These are phyloP conservation scores for Meghimatium bilineatum DNA, from an alignment of 2,888 invertebrate species.

Conservation along the genomic window DNA sequence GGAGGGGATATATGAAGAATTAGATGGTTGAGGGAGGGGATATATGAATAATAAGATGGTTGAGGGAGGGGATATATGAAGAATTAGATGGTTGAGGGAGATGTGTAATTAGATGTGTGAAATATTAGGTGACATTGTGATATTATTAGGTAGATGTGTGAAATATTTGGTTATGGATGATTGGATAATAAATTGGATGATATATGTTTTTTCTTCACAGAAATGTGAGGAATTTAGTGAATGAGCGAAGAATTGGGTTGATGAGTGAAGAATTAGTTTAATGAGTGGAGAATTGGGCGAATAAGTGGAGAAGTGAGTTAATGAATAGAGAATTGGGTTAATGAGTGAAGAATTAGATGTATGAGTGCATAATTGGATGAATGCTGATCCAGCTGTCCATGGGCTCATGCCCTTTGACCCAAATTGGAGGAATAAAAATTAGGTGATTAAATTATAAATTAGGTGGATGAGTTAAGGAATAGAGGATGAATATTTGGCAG, in stretches of 20 bases:
- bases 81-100: neutral
- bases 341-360: neutral
- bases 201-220: too few relatives aligned
- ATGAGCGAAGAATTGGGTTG: constrained; percentile 1
- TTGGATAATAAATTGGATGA: too few relatives aligned
- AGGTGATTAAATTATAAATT: neutral
- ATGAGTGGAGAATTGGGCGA: neutral
- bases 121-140: too few relatives aligned
- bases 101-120: neutral
- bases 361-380: neutral
- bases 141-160: too few relatives aligned
- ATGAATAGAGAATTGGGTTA: neutral
- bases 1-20: neutral
- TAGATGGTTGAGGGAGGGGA: too few relatives aligned
- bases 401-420: too few relatives aligned
- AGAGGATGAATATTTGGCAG: too few relatives aligned
- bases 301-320: too few relatives aligned
- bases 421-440: neutral
- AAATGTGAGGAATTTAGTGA: too few relatives aligned
- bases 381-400: too few relatives aligned
- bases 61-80: neutral
- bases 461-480: neutral
- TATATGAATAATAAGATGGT: too few relatives aligned
- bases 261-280: neutral
- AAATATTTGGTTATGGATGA: too few relatives aligned